Evolutionary conservation across 2,888 invertebrate species (phyloP).

Genomic region (Orthonychiurus folsomi): DNA sequence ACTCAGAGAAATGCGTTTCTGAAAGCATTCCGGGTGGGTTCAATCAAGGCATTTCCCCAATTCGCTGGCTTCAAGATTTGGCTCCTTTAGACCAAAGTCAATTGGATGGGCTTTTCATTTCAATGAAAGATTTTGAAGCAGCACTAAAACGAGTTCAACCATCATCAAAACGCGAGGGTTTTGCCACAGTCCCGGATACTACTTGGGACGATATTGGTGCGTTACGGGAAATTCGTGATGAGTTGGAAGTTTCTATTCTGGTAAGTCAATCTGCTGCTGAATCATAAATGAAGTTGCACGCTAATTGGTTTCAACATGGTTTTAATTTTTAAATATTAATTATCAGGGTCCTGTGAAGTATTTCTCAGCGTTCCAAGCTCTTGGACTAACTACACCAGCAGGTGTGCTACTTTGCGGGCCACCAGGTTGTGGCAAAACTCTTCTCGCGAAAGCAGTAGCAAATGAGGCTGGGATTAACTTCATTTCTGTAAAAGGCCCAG

Average conservation of each 20-base stretch:
- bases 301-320: not conserved
- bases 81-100: constrained; percentile 54
- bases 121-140: constrained; percentile 58
- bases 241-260: constrained; percentile 80
- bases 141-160: constrained; percentile 64
- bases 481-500: constrained; percentile 97
- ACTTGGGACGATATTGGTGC: constrained; percentile 97
- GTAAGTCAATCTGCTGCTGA: constrained; percentile 45
- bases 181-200: constrained; percentile 92
- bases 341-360: constrained; percentile 77
- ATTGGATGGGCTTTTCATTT: constrained; percentile 58
- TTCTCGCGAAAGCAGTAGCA: constrained; percentile 94
- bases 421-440: constrained; percentile 88
- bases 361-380: constrained; percentile 64
- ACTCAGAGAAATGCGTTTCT: not conserved
- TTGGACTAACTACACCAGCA: constrained; percentile 72
- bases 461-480: constrained; percentile 98
- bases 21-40: not conserved
- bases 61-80: constrained; percentile 53
- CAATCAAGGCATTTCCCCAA: constrained; percentile 38
- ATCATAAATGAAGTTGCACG: not conserved
- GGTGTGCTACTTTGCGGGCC: constrained; percentile 94
- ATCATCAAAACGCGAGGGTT: constrained; percentile 91
- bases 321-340: constrained; percentile 12
- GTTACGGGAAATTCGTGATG: constrained; percentile 72